These are phyloP conservation scores for Polydrusus pterygomalis DNA, from an alignment of 2,888 invertebrate species.

Conservation along the genomic window DNA sequence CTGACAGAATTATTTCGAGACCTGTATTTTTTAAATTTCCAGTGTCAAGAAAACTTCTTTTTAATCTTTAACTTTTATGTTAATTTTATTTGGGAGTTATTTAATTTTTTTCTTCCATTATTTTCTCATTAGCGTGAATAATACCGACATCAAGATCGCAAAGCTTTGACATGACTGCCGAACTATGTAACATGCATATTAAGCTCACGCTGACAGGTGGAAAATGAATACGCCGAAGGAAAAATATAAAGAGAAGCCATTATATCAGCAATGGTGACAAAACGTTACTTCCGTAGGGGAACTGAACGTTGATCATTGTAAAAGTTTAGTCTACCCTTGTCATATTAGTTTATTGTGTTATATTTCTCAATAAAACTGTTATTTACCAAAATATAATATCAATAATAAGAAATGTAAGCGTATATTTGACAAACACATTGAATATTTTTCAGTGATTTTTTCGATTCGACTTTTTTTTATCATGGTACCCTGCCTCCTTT, in stretches of 20 bases:
- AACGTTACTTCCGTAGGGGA: slow-evolving; percentile 11
- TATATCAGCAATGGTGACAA: slow-evolving; percentile 15
- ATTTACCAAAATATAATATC: slow-evolving; percentile 12
- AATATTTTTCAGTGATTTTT: neutral
- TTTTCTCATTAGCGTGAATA: slow-evolving; percentile 1
- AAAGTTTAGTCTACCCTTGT: slow-evolving; percentile 11
- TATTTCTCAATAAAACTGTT: slow-evolving; percentile 12
- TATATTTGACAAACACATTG: neutral
- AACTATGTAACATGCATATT: slow-evolving; percentile 18
- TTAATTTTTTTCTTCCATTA: neutral
- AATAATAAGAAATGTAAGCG: neutral
- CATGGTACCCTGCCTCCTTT: too few species aligned
- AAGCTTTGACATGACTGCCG: slow-evolving; percentile 2
- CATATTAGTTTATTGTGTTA: slow-evolving; percentile 9
- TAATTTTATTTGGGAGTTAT: neutral
- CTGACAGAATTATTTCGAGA: too few species aligned
- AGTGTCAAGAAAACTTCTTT: too few species aligned
- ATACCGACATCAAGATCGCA: neutral
- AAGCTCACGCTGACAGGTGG: slow-evolving; percentile 25
- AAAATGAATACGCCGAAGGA: slow-evolving; percentile 24
- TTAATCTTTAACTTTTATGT: too few species aligned
- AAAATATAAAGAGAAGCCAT: slow-evolving; percentile 17
- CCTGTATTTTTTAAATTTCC: too few species aligned
- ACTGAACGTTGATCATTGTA: slow-evolving; percentile 8
- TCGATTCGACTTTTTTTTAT: neutral